Conservation (phyloP, 2,888 invertebrate genomes). For the Hydroisotoma schaefferi region DNA sequence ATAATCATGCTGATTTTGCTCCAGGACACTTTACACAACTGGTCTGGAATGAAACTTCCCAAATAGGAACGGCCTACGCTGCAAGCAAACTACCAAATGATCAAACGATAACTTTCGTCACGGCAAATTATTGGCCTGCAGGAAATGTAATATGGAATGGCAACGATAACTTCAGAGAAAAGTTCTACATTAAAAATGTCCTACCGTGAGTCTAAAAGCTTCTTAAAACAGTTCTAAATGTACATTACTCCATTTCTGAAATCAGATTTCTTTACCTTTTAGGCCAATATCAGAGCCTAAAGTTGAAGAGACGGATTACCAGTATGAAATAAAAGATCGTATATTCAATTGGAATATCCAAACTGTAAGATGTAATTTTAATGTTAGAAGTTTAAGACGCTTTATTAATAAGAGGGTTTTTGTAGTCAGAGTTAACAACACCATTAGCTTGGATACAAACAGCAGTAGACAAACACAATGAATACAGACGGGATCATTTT, state of each 20-base stretch:
- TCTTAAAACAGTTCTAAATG: too few relatives aligned
- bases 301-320: too few relatives aligned
- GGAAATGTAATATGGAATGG: constrained; percentile 17
- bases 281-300: too few relatives aligned
- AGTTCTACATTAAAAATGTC: constrained; percentile 4
- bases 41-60: constrained; percentile 32
- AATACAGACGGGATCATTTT: constrained; percentile 8
- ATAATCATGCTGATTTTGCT: neutral
- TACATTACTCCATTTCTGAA: neutral
- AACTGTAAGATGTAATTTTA: too few relatives aligned
- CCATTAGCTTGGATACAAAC: constrained; percentile 14
- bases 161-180: neutral
- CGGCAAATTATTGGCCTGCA: constrained; percentile 40
- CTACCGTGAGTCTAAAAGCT: constrained; percentile 8
- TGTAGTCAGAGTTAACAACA: neutral
- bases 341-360: too few relatives aligned
- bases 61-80: constrained; percentile 37
- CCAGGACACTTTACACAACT: constrained; percentile 32
- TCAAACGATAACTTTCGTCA: constrained; percentile 28
- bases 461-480: constrained; percentile 17
- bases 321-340: too few relatives aligned
- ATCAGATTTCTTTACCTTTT: neutral
- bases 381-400: too few relatives aligned
- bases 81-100: constrained; percentile 11
- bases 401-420: too few relatives aligned